A percentile compares a stretch with the other conserved stretches of the same genome.
Evolutionary conservation across 1,140 invertebrate species (phyloP).

Genomic region (Drosophila orosa): DNA sequence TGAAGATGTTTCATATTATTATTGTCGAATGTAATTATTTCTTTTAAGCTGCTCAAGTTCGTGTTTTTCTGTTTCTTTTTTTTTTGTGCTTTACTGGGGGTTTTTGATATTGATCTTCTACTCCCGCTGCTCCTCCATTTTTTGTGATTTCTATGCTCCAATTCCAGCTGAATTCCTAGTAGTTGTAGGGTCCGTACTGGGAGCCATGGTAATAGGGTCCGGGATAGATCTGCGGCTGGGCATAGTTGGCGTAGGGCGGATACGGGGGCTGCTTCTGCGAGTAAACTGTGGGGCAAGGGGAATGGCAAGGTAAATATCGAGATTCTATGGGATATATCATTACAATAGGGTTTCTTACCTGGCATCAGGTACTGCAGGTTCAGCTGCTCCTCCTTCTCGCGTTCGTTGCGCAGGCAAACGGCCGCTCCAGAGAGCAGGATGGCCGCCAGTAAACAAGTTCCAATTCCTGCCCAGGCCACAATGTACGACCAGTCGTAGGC

Average conservation of each 20-base stretch:
- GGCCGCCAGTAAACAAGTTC: slow-evolving; percentile 93
- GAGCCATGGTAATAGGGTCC: slow-evolving; percentile 95
- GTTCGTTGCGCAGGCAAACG: slow-evolving; percentile 95
- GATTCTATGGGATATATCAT: neutral
- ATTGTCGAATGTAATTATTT: slow-evolving; percentile 44
- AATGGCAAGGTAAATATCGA: slow-evolving; percentile 24
- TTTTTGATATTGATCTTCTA: neutral
- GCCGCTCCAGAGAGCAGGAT: slow-evolving; percentile 96
- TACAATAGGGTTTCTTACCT: slow-evolving; percentile 88
- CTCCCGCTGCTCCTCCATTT: slow-evolving; percentile 9
- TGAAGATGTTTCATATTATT: slow-evolving; percentile 37
- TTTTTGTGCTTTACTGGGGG: slow-evolving; percentile 25
- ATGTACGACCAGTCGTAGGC: slow-evolving; percentile 98
- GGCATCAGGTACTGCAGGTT: slow-evolving; percentile 99
- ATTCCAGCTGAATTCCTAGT: slow-evolving; percentile 84
- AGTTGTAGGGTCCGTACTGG: slow-evolving; percentile 96
- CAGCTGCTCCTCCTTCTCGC: slow-evolving; percentile 96
- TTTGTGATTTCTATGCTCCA: slow-evolving; percentile 46
- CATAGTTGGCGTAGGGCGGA: slow-evolving; percentile 93
- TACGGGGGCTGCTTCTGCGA: slow-evolving; percentile 95
- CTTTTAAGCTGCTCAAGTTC: slow-evolving; percentile 9
- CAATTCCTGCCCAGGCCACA: slow-evolving; percentile 97
- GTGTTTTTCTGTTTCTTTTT: slow-evolving; percentile 5
- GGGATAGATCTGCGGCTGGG: slow-evolving; percentile 92
- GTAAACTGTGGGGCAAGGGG: slow-evolving; percentile 92